Evolutionary conservation across 2,797 vertebrate species (phyloP), one percentile per base, ranked within the genome.

Genomic region (Chanos chanos): DNA sequence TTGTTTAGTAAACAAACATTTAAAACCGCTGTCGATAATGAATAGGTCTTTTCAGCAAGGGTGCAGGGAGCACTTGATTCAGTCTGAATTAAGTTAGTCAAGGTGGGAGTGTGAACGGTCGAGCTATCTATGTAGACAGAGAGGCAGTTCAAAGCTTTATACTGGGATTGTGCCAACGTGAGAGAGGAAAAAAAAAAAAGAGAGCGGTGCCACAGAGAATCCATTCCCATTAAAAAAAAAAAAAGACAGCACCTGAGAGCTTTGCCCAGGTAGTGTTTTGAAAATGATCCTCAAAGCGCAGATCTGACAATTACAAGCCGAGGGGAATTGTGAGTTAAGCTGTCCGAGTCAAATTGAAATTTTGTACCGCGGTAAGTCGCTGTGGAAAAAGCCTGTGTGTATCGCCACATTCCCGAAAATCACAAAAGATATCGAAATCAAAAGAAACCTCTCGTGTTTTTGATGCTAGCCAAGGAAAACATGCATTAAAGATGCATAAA

Each of bases 1-100:
- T 73, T 73, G 72, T 80, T 72, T 63, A 71, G 62, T 61, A 68
- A 83, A 79, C 66, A 76, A 75, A 80, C 77, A 82, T 78, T n/a
- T 77, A 77, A 78, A 83, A 79, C 76, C 61, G 71, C 62, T 68
- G 76, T 77, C 81, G 80, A 77, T 75, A 53, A 76, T 61, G 64
- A 83, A 82, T 61, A 63, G 66, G 49, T 75, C 34, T 58, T 82
- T 74, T 79, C 68, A 80, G 59, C 63, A 55, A 48, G 16, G 60
- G 45, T 68, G 70, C 70, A 78, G 76, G 75, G 68, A n/a, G 52
- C 68, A 45, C 61, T 72, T 60, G 28, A 49, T 22, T 75, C 59
- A 57, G 28, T 36, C 61, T 70, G 71, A 77, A 81, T 52, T 53
- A 54, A 72, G 71, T 75, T 73, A 72, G 66, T 77, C 71, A 79